A percentile compares a stretch with the other conserved stretches of the same genome.
phyloP scores from a whole-genome alignment of 2,888 invertebrate genomes.

The Yponomeuta evonymella region DNA sequence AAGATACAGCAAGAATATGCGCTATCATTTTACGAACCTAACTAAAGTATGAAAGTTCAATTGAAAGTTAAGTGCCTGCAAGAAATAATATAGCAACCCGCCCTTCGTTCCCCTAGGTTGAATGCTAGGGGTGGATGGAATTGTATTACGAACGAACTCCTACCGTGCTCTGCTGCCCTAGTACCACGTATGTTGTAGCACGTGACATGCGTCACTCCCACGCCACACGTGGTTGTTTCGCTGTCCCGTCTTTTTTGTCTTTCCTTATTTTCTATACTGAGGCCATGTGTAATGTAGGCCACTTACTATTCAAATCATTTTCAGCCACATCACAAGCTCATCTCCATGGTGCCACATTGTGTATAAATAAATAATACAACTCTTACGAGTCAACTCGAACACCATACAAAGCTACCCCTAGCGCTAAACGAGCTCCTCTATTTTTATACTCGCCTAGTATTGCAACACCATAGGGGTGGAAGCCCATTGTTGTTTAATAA shows the following conservation, averaged over 20 bases:
- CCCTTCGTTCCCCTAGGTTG: not conserved
- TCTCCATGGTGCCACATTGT: too few species aligned
- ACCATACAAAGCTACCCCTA: constrained; percentile 23
- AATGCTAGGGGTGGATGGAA: constrained; percentile 9
- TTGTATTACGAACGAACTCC: not conserved
- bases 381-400: too few species aligned
- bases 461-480: constrained; percentile 51
- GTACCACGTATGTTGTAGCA: constrained; percentile 21
- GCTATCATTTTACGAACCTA: not conserved
- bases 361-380: too few species aligned
- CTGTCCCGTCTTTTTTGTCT: not conserved
- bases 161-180: constrained; percentile 19
- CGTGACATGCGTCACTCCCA: constrained; percentile 20
- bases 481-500: constrained; percentile 23
- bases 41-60: not conserved
- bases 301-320: too few species aligned
- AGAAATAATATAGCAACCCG: not conserved
- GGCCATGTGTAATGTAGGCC: too few species aligned
- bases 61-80: not conserved
- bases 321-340: too few species aligned
- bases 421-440: constrained; percentile 33
- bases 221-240: constrained; percentile 3
- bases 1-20: not conserved
- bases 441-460: constrained; percentile 58
- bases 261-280: not conserved